These are phyloP conservation scores for Drosophila rubida DNA, from an alignment of 2,888 invertebrate genomes.

Conservation along the genomic window DNA sequence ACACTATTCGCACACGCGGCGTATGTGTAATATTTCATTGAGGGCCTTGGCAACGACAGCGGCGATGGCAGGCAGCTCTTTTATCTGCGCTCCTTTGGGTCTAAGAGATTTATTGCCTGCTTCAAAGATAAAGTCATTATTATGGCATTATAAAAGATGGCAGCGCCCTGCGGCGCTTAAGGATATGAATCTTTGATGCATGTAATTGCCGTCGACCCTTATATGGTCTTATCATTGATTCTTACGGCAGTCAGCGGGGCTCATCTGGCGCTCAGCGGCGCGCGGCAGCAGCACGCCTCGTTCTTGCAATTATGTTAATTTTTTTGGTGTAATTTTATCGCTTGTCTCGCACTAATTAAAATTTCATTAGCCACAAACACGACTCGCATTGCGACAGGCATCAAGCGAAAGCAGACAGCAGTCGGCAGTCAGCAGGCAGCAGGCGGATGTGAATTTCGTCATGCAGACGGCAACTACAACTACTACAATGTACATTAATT, in stretches of 20 bases:
- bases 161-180: slow-evolving; percentile 67
- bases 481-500: slow-evolving; percentile 44
- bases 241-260: slow-evolving; percentile 1
- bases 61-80: slow-evolving; percentile 7
- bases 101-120: slow-evolving; percentile 75
- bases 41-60: slow-evolving; percentile 48
- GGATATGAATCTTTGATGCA: slow-evolving; percentile 80
- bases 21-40: slow-evolving; percentile 76
- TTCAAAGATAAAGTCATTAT: slow-evolving; percentile 79
- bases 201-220: slow-evolving; percentile 69
- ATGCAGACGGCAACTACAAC: slow-evolving; percentile 18
- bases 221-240: slow-evolving; percentile 54
- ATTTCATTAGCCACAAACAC: slow-evolving; percentile 66
- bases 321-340: slow-evolving; percentile 56
- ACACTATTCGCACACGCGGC: slow-evolving; percentile 23
- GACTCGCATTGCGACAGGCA: slow-evolving; percentile 11
- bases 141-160: slow-evolving; percentile 75
- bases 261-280: neutral
- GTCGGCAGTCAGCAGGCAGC: slow-evolving; percentile 1
- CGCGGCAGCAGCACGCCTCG: neutral
- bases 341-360: slow-evolving; percentile 77
- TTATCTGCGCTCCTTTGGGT: slow-evolving; percentile 65
- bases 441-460: slow-evolving; percentile 3
- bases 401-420: neutral
- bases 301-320: slow-evolving; percentile 59